Evolutionary conservation across 1,140 invertebrate genomes (phyloP).

Genomic region (Drosophila trapezifrons): DNA sequence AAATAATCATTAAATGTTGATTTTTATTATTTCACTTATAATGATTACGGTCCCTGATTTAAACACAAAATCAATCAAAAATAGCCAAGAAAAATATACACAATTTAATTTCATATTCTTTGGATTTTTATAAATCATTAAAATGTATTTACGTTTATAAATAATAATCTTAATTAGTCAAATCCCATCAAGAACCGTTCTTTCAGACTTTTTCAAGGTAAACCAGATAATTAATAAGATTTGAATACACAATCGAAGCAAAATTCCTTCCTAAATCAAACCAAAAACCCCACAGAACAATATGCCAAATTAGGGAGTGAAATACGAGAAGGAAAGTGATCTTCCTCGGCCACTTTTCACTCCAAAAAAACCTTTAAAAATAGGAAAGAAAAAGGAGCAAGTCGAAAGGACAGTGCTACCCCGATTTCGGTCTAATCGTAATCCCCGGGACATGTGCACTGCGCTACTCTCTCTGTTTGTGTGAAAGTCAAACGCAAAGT

Average conservation of each 20-base stretch:
- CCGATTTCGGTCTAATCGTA: conserved; percentile 35
- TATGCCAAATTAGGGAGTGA: conserved; percentile 10
- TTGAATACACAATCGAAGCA: background rate
- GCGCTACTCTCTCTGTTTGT: conserved; percentile 50
- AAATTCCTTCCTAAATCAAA: background rate
- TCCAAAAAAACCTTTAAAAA: conserved; percentile 5
- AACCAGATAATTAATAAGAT: background rate
- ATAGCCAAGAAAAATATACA: too few relatives aligned
- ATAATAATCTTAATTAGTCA: background rate
- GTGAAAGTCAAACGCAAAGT: conserved; percentile 74
- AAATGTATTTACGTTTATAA: background rate
- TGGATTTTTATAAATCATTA: background rate
- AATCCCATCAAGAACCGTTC: too few relatives aligned
- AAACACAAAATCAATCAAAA: too few relatives aligned
- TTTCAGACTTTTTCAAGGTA: rapidly evolving
- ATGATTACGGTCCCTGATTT: too few relatives aligned
- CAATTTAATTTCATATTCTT: too few relatives aligned
- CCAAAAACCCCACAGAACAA: background rate
- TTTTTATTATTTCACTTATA: too few relatives aligned
- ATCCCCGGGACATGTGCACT: conserved; percentile 72
- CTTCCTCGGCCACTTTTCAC: background rate
- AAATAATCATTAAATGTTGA: too few relatives aligned
- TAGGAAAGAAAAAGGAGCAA: conserved; percentile 13
- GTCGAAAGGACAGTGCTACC: conserved; percentile 41
- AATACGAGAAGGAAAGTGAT: conserved; percentile 13